Evolutionary conservation across 2,888 invertebrate species (phyloP).

Genomic region (Polydrusus cervinus): DNA sequence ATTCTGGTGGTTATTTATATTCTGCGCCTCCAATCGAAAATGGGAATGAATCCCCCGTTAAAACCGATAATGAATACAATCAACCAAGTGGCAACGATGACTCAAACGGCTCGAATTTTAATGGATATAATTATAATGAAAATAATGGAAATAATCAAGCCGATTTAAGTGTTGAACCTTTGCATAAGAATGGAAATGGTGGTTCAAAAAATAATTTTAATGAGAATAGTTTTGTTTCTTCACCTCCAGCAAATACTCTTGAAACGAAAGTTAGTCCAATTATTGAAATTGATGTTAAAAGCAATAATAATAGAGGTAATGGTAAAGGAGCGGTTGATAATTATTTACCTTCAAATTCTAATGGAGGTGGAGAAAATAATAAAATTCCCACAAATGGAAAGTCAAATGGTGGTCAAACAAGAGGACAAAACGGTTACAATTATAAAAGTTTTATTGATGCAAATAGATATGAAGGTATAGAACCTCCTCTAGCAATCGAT

Average conservation of each 20-base stretch:
- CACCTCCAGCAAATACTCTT: background rate
- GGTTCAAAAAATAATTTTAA: background rate
- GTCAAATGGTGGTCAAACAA: background rate
- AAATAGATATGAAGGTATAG: conserved; percentile 46
- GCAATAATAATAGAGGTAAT: background rate
- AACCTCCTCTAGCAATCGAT: conserved; percentile 41
- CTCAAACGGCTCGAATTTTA: background rate
- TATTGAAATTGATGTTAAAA: conserved; percentile 6
- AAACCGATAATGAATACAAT: conserved; percentile 2
- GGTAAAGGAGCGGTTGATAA: background rate
- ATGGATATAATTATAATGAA: conserved; percentile 5
- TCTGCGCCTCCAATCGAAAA: too few species aligned
- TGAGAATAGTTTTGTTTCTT: background rate
- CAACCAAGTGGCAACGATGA: background rate
- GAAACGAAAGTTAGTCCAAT: background rate
- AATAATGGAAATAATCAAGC: background rate
- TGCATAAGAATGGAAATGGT: conserved; percentile 6
- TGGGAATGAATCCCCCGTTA: too few species aligned
- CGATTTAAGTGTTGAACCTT: conserved; percentile 9
- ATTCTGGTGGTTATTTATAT: background rate
- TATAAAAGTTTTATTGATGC: background rate
- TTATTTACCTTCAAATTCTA: background rate
- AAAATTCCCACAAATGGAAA: background rate
- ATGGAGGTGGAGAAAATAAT: conserved; percentile 6
- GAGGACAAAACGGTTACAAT: background rate